Percentiles rank a stretch among this genome's conserved stretches.
Evolutionary conservation across 2,888 invertebrate genomes (phyloP).

Genomic region (Ophonus ardosiacus): DNA sequence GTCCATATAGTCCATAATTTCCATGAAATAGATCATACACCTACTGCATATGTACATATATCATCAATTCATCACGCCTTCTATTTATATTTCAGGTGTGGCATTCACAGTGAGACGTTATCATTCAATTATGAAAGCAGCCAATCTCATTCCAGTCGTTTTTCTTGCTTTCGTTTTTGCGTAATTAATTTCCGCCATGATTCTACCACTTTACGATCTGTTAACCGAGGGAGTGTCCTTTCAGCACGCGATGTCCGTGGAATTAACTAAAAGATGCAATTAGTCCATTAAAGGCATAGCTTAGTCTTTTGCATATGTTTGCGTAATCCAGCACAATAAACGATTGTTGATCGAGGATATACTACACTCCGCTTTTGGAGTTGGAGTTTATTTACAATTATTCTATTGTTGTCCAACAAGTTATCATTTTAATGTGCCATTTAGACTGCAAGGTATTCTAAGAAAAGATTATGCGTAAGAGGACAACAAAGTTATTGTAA

Average conservation of each 20-base stretch:
- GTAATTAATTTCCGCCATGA: neutral
- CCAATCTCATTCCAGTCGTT: no score
- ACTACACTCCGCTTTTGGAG: neutral
- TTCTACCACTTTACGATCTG: neutral
- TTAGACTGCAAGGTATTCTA: neutral
- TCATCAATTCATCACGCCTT: no score
- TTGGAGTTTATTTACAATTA: neutral
- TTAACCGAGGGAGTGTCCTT: neutral
- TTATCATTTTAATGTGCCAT: neutral
- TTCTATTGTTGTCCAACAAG: neutral
- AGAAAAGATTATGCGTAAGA: neutral
- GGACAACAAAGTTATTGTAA: no score
- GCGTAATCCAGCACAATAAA: slow-evolving; percentile 10
- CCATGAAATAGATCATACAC: no score
- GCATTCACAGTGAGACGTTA: no score
- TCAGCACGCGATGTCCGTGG: neutral
- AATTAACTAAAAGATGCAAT: neutral
- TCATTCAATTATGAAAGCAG: no score
- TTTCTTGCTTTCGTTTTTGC: no score
- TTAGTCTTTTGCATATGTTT: neutral
- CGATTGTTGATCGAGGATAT: neutral
- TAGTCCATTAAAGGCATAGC: neutral
- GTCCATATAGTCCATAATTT: no score
- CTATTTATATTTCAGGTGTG: no score
- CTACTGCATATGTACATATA: no score